Evolutionary conservation across 2,888 invertebrate species (phyloP).

Genomic region (Spialia ferax): DNA sequence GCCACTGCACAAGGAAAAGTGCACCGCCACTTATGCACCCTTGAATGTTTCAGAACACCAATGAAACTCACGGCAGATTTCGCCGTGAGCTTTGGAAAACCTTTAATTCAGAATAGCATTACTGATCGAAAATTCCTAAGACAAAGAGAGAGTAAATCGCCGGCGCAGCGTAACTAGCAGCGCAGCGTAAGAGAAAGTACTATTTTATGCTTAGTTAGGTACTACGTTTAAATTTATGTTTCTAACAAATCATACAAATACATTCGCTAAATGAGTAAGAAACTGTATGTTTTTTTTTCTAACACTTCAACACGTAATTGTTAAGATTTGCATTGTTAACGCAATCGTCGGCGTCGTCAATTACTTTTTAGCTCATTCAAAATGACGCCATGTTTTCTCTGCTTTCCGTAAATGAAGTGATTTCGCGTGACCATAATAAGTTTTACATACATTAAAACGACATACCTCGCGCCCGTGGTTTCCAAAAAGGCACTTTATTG

Average conservation of each 20-base stretch:
- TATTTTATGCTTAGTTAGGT: constrained; percentile 28
- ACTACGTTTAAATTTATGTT: constrained; percentile 19
- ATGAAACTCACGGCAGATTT: no score
- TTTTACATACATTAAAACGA: constrained; percentile 16
- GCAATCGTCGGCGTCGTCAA: constrained; percentile 33
- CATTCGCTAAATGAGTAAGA: background rate
- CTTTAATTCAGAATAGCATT: no score
- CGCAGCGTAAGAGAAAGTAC: constrained; percentile 1
- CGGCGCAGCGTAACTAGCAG: constrained; percentile 17
- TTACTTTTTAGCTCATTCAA: constrained; percentile 45
- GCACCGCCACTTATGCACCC: no score
- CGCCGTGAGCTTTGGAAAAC: no score
- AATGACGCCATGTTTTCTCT: constrained; percentile 41
- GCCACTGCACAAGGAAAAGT: no score
- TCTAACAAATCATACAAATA: background rate
- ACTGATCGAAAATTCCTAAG: constrained; percentile 16
- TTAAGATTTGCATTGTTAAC: constrained; percentile 10
- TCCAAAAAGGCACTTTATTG: background rate
- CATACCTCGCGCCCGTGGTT: background rate
- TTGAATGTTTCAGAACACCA: no score
- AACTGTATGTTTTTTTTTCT: background rate
- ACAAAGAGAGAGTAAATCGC: constrained; percentile 14
- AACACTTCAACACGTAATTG: constrained; percentile 14
- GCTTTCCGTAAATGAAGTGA: constrained; percentile 62
- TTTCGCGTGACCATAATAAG: constrained; percentile 61